Conservation (phyloP, 2,888 invertebrate genomes). For the Tachina fera region DNA sequence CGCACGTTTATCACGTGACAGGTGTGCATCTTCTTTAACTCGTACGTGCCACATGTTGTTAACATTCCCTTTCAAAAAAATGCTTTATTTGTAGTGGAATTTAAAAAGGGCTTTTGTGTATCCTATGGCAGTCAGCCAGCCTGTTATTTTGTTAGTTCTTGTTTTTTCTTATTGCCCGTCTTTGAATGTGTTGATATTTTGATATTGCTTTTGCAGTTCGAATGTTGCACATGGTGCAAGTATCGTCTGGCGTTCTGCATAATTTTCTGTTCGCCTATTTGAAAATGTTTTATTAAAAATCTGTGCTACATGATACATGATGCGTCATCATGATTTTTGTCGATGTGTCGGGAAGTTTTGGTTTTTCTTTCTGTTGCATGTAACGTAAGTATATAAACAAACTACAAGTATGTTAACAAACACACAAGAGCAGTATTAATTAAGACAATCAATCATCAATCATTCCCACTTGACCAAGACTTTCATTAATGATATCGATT, state of each 20-base stretch:
- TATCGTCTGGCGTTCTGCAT: background rate
- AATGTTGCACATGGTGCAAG: constrained; percentile 26
- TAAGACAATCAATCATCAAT: no score
- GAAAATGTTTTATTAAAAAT: constrained; percentile 80
- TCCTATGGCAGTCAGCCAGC: no score
- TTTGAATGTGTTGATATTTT: background rate
- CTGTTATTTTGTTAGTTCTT: background rate
- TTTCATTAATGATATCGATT: no score
- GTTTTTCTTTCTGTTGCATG: constrained; percentile 68
- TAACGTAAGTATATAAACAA: constrained; percentile 12
- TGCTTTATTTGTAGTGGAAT: no score
- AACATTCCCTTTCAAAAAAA: no score
- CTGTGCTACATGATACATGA: no score
- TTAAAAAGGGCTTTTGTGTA: constrained; percentile 13
- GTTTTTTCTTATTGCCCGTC: background rate
- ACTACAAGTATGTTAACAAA: no score
- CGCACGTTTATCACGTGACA: no score
- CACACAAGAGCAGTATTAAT: no score
- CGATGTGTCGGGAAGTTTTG: constrained; percentile 41
- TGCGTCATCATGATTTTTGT: constrained; percentile 66
- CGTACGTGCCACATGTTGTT: no score
- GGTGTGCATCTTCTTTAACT: no score
- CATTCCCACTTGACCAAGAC: no score
- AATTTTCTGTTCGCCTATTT: constrained; percentile 75
- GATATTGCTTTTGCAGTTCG: background rate